Base-by-base conservation (phyloP, 2,888 invertebrate genomes). In the Caprella mutica region DNA sequence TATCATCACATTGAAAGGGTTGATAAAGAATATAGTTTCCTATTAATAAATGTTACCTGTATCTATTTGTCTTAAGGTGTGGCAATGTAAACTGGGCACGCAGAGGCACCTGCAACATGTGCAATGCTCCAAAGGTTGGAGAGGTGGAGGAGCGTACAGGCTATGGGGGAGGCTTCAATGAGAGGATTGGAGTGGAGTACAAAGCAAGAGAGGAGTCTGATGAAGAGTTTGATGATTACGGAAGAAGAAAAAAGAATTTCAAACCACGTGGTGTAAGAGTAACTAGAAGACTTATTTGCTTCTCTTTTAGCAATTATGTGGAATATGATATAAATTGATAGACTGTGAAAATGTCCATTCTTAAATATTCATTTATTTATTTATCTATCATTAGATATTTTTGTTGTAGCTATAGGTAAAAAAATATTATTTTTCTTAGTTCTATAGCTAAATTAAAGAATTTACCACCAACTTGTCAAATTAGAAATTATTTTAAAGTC, bases 11-110 rank as follows among this genome's bases (percentile, higher is more conserved):
- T n/a, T n/a, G n/a, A n/a, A n/a, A n/a, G n/a, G n/a, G n/a, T n/a
- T n/a, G n/a, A n/a, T n/a, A n/a, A n/a, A n/a, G n/a, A n/a, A n/a
- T n/a, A n/a, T n/a, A n/a, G n/a, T n/a, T n/a, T n/a, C n/a, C n/a
- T n/a, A n/a, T n/a, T n/a, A n/a, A n/a, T n/a, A n/a, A n/a, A n/a
- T n/a, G n/a, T n/a, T n/a, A n/a, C n/a, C n/a, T n/a, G n/a, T n/a
- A n/a, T n/a, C n/a, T n/a, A n/a, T n/a, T n/a, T n/a, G n/a, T n/a
- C n/a, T n/a, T n/a, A 35, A 79, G 77, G 73, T 98, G 98, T 76
- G 96, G 96, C n/a, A 98, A 98, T 75, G 97, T 98, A 12, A 98
- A 98, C 74, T 94, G 94, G 98, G 96, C 97, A 24, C 79, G 94
- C 65, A 79, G 98, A 55, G 85, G 85, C 70, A 89, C 88, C 55